Conservation (phyloP, 2,888 invertebrate genomes). For the Chironomus riparius region DNA sequence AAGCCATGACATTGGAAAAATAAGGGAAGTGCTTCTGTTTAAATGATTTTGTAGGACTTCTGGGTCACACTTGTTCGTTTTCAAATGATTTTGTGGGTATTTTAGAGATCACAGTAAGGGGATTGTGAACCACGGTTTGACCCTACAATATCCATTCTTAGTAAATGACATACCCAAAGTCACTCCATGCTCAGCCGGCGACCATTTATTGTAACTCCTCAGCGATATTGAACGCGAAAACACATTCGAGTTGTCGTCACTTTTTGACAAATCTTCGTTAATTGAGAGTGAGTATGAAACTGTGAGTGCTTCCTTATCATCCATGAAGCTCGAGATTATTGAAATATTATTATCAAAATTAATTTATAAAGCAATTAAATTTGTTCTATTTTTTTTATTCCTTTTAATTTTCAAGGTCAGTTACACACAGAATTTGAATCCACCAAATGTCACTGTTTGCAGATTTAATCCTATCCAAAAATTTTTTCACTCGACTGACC, state of each 20-base stretch:
- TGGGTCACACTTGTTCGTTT: too few species aligned
- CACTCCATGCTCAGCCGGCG: conserved; percentile 52
- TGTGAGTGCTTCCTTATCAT: background rate
- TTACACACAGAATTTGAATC: background rate
- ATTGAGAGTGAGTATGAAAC: background rate
- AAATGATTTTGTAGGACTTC: too few species aligned
- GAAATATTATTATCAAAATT: background rate
- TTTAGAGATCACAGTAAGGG: too few species aligned
- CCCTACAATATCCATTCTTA: too few species aligned
- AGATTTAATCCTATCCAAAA: too few species aligned
- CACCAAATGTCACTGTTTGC: too few species aligned
- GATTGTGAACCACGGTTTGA: too few species aligned
- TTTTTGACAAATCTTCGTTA: background rate
- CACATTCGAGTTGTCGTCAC: conserved; percentile 2
- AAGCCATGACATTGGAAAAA: too few species aligned
- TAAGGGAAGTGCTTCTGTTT: too few species aligned
- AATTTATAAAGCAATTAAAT: background rate
- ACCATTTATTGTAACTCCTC: conserved; percentile 47
- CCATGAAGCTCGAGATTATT: background rate
- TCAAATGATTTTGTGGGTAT: too few species aligned
- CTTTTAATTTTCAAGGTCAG: background rate
- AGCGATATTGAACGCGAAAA: conserved; percentile 33
- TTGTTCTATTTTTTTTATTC: background rate
- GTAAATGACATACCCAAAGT: conserved; percentile 45
- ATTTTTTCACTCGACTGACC: too few species aligned